These are phyloP conservation scores for Thryonomys swinderianus DNA, from an alignment of 2,113 vertebrate species.

Conservation along the genomic window DNA sequence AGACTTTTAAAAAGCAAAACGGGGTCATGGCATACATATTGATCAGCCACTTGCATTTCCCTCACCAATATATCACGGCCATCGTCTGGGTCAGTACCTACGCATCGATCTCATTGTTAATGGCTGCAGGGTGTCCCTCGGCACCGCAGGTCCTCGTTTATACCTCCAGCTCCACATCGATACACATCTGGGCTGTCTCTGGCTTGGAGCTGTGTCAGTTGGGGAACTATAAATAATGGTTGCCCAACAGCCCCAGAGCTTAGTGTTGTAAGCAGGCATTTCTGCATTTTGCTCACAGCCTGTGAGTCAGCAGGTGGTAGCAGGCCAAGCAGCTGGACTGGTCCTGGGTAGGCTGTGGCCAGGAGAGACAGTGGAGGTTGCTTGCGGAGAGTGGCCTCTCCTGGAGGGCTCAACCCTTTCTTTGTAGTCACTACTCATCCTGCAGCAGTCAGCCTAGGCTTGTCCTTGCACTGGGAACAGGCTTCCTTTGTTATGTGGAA, in stretches of 20 bases:
- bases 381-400: not conserved
- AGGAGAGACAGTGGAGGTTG: not conserved
- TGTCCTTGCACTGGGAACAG: not conserved
- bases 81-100: not conserved
- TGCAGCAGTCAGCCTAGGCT: not conserved
- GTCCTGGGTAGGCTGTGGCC: not conserved
- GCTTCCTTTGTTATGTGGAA: not conserved
- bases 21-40: conserved; percentile 16
- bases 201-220: not conserved
- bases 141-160: not conserved
- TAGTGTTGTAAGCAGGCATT: not conserved
- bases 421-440: not conserved
- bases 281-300: not conserved
- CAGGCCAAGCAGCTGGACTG: not conserved
- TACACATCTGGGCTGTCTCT: not conserved
- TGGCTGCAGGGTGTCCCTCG: not conserved
- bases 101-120: not conserved
- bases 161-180: not conserved
- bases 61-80: not conserved
- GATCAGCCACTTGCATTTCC: conserved; percentile 16
- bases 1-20: conserved; percentile 43
- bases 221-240: conserved; percentile 34
- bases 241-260: conserved; percentile 8
- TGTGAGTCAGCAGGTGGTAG: not conserved
- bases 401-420: not conserved